phyloP scores from a whole-genome alignment of 2,797 vertebrate genomes.

The Arremon brunneinucha region DNA sequence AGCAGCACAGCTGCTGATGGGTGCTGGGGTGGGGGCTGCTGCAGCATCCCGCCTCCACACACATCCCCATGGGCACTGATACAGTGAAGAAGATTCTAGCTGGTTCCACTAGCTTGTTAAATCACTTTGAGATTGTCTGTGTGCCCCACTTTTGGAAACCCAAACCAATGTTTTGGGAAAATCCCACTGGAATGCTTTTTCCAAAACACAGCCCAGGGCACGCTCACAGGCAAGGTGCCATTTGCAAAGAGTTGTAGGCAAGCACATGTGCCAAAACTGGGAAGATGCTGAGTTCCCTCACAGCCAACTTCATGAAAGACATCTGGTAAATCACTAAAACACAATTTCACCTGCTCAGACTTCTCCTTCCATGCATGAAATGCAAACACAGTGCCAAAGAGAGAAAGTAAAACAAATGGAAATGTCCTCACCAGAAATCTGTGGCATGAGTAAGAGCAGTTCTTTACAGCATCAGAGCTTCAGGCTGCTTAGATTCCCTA shows the following conservation, averaged over 20 bases:
- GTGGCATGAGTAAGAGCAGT: not conserved
- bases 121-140: not conserved
- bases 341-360: not conserved
- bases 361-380: not conserved
- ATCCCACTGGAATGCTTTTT: not conserved
- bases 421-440: not conserved
- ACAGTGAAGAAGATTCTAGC: rapidly evolving
- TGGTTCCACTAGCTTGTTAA: not conserved
- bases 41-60: not conserved
- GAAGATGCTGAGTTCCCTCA: not conserved
- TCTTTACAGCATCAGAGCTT: not conserved
- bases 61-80: not conserved
- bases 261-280: not conserved
- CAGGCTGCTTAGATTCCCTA: not conserved
- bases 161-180: not conserved
- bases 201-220: not conserved
- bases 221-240: not conserved
- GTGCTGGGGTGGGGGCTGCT: not conserved
- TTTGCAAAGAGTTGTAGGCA: not conserved
- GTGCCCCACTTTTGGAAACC: not conserved
- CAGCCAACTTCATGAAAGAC: not conserved
- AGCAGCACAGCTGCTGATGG: not conserved
- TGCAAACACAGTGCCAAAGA: not conserved
- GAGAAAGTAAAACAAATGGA: not conserved
- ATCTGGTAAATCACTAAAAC: not conserved